These are phyloP conservation scores for Puntigrus tetrazona DNA, from an alignment of 2,113 vertebrate genomes.

Conservation along the genomic window DNA sequence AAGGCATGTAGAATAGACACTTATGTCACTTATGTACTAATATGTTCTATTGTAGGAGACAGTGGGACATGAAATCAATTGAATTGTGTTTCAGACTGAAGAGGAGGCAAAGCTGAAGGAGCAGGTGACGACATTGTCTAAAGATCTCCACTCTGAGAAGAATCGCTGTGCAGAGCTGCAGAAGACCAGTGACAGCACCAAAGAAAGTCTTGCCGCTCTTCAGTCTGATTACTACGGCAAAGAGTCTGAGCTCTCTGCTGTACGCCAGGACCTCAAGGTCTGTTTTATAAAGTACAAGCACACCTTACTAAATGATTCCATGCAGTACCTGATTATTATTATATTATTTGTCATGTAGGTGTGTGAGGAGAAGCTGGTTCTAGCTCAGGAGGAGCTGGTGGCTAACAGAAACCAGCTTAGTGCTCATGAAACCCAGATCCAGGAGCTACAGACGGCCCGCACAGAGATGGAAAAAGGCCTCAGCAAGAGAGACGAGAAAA, in stretches of 20 bases:
- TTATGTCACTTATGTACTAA: too few species aligned
- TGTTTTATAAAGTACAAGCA: background rate
- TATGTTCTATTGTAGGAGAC: too few species aligned
- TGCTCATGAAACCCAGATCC: slow-evolving; percentile 79
- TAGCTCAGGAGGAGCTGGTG: slow-evolving; percentile 89
- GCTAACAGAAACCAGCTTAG: slow-evolving; percentile 85
- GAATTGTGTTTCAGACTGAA: slow-evolving; percentile 78
- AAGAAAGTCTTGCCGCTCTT: slow-evolving; percentile 78
- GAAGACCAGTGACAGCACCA: slow-evolving; percentile 74
- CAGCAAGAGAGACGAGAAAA: slow-evolving; percentile 77
- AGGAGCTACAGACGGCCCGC: slow-evolving; percentile 80
- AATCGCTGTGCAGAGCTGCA: slow-evolving; percentile 77
- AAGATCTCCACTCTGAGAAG: slow-evolving; percentile 81
- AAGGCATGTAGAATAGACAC: slow-evolving; percentile 58
- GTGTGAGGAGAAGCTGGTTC: slow-evolving; percentile 84
- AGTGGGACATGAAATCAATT: too few species aligned
- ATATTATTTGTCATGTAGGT: slow-evolving; percentile 69
- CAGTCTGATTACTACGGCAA: slow-evolving; percentile 93
- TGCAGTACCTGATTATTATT: background rate
- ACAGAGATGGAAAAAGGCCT: slow-evolving; percentile 79
- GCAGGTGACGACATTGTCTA: slow-evolving; percentile 74
- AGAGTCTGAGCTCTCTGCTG: slow-evolving; percentile 90
- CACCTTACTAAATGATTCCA: background rate
- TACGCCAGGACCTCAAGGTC: slow-evolving; percentile 93
- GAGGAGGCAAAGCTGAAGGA: slow-evolving; percentile 81